phyloP scores from a whole-genome alignment of 2,113 vertebrate genomes.

The Syrmaticus mikado region DNA sequence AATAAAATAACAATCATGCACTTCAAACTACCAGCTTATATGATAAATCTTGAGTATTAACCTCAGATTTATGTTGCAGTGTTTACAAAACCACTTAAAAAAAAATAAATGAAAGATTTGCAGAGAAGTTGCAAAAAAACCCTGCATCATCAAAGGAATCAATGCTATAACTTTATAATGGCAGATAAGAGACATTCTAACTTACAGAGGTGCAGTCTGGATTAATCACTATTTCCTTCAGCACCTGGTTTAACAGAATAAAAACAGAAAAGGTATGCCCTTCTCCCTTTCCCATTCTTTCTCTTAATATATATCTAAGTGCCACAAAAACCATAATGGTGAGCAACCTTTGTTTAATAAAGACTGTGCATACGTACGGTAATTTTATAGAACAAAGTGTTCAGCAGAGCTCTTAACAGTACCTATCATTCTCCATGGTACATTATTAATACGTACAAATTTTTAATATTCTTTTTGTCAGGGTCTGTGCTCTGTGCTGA shows the following conservation, averaged over 20 bases:
- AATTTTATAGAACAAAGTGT: not conserved
- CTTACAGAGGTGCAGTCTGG: not conserved
- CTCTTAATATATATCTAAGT: not conserved
- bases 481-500: not conserved
- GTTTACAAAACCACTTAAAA: slow-evolving; percentile 16
- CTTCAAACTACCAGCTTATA: slow-evolving; percentile 52
- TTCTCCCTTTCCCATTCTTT: not conserved
- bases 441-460: not conserved
- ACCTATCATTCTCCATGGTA: not conserved
- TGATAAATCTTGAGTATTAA: slow-evolving; percentile 60
- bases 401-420: not conserved
- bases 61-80: slow-evolving; percentile 41
- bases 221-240: not conserved
- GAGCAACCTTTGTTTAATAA: not conserved
- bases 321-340: not conserved
- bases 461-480: not conserved
- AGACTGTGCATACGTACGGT: not conserved
- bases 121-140: not conserved
- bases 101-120: not conserved
- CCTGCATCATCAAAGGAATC: not conserved
- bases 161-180: not conserved
- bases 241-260: not conserved
- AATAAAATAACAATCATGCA: slow-evolving; percentile 52
- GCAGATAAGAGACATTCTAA: not conserved
- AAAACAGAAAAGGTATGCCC: not conserved